Evolutionary conservation across 2,888 invertebrate genomes (phyloP), one percentile per base, ranked within the genome.

Genomic region (Acleris emargana): DNA sequence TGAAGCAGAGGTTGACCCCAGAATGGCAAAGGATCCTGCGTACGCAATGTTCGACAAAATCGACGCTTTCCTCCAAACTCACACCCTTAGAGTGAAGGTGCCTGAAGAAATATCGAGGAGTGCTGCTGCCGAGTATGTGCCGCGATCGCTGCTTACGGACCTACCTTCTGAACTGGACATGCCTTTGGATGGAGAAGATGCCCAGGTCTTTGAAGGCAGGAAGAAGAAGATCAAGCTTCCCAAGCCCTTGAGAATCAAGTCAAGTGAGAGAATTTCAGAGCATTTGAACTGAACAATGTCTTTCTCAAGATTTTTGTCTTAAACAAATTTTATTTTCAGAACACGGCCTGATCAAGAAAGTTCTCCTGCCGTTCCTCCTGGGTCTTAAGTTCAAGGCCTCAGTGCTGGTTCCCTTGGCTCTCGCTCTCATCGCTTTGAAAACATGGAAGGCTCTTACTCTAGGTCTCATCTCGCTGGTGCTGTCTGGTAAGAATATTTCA

Each of bases 371-470:
- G 52, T 97, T 97, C 94, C 93, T 97, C 64, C 91, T 97, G 74
- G 97, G 97, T 70, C 91, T 97, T 70, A 97, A 97, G 86, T 96
- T 97, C 93, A 97, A 97, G 88, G 95, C 97, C 58, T 96, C 97
- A 20, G 96, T 97, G 38, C 85, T 97, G 75, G 96, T 97, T 50
- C 97, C 97, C 0, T 86, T 97, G 68, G 96, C 96, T 16, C 93
- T 97, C 64, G 96, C 96, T 43, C 89, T 97, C 67, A 97, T 97
- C 77, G 97, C 97, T 0, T 91, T 97, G 64, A 97, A 97, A 87
- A 97, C 97, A 17, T 97, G 97, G 97, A 97, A 97, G 85, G 97
- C 97, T 50, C 91, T 97, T 74, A 97, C 97, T 9, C 93, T 97
- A 72, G 97, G 97, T 68, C 94, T 97, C 5, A 94, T 97, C 68